phyloP scores from a whole-genome alignment of 2,888 invertebrate species.

The Cremastinae sp. region DNA sequence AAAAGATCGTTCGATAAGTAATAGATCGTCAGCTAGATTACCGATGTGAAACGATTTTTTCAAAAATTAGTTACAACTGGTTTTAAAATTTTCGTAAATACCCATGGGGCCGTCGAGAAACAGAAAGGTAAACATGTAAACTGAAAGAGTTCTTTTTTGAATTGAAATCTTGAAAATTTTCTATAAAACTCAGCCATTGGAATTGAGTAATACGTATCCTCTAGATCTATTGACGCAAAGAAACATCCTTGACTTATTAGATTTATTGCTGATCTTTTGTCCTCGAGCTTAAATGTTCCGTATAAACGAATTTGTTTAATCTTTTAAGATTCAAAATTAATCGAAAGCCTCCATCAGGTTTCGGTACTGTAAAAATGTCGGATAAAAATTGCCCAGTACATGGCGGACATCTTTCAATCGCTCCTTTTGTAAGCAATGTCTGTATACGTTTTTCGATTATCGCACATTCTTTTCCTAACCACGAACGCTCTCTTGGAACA shows the following conservation, averaged over 20 bases:
- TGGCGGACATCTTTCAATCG: conserved; percentile 10
- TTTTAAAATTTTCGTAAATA: conserved; percentile 67
- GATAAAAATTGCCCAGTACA: not conserved
- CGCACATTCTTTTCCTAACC: not conserved
- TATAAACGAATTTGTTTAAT: conserved; percentile 31
- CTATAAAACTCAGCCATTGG: conserved; percentile 2
- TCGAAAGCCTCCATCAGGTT: conserved; percentile 17
- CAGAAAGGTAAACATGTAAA: conserved; percentile 64
- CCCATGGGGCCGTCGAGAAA: conserved; percentile 63
- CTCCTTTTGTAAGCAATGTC: conserved; percentile 18
- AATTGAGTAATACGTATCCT: conserved; percentile 32
- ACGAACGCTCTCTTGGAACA: not conserved
- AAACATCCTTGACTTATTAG: conserved; percentile 9
- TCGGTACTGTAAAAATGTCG: not conserved
- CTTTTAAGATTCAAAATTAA: conserved; percentile 37
- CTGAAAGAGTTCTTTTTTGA: conserved; percentile 20
- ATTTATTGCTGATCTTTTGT: conserved; percentile 29
- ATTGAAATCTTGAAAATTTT: conserved; percentile 35
- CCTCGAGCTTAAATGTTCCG: conserved; percentile 51
- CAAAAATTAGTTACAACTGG: conserved; percentile 37
- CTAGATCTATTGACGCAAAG: conserved; percentile 26
- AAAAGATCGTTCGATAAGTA: conserved; percentile 23
- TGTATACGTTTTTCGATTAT: not conserved
- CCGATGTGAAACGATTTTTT: conserved; percentile 8
- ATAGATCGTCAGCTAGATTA: conserved; percentile 49